Base-by-base conservation (phyloP, 1,140 invertebrate species). In the Drosophila oshimai region DNA sequence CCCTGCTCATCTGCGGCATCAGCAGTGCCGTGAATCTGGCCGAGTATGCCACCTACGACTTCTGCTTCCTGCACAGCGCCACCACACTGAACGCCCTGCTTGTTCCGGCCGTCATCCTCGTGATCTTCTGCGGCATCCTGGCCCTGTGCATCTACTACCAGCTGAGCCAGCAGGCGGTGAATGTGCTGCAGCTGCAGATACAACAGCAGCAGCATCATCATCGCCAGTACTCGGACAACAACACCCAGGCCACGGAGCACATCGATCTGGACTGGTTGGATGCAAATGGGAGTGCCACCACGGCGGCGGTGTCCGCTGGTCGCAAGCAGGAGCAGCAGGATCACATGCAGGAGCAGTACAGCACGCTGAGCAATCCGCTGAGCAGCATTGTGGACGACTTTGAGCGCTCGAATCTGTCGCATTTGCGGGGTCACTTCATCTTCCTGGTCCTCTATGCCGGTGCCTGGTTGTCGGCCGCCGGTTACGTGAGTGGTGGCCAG, bases 1-100 rank as follows among this genome's bases (percentile, higher is more conserved):
- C 95, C 2, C 90, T 97, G 33, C 97, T 98, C 28, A 94, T 98
- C 0, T 97, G 96, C 88, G 97, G 97, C 7, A 97, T 98, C 70
- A 97, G 96, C 6, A 96, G 95, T 0, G 97, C 97, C 5, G 96
- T 98, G 1, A 97, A 97, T 89, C 92, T 97, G 54, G 94, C 95
- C 28, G 95, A 97, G 78, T 98, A 98, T 78, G 94, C 95, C 0
- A 94, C 95, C 10, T 96, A 97, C 68, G 94, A 94, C 2, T 95
- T 96, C 87, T 98, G 97, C 88, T 98, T 97, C 71, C 91, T 98
- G 3, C 94, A 94, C 44, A 95, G 94, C 22, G 93, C 95, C 0
- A 95, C 96, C 0, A 95, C 96, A 26, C 91, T 98, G 17, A 95
- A 95, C 67, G 96, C 96, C 0, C 92, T 98, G 18, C 95, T 97